phyloP scores from a whole-genome alignment of 92 coral and sea anemone genomes.

The Siderastrea siderea region DNA sequence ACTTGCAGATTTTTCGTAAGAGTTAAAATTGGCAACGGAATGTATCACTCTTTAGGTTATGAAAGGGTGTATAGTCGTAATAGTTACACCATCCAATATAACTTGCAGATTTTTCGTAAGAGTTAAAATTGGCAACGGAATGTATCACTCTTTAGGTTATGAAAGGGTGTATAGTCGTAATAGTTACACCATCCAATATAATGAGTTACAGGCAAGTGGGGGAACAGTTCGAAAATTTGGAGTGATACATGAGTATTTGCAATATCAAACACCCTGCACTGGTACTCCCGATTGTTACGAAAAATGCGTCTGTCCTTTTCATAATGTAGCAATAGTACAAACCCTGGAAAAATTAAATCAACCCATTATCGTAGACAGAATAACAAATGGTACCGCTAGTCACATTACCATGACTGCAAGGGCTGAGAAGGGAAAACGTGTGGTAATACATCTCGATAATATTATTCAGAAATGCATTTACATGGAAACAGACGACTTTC shows the following conservation, averaged over 20 bases:
- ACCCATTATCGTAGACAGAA: constrained; percentile 11
- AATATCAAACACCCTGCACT: constrained; percentile 42
- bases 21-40: constrained; percentile 15
- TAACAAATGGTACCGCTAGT: constrained; percentile 26
- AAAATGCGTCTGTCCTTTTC: constrained; percentile 25
- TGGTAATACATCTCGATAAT: constrained; percentile 10
- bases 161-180: constrained; percentile 16
- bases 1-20: constrained; percentile 20
- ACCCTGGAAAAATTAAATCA: neutral
- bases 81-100: constrained; percentile 47
- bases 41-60: constrained; percentile 46
- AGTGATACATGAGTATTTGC: constrained; percentile 12
- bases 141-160: constrained; percentile 46
- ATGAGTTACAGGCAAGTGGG: neutral
- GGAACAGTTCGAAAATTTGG: neutral
- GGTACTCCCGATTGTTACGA: neutral
- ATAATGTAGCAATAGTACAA: constrained; percentile 28
- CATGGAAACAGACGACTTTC: constrained; percentile 45
- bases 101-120: constrained; percentile 47
- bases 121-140: constrained; percentile 15
- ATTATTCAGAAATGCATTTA: constrained; percentile 47
- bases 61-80: too few relatives aligned
- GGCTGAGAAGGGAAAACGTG: constrained; percentile 25
- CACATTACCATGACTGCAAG: constrained; percentile 19
- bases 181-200: constrained; percentile 21